Evolutionary conservation across 2,113 vertebrate species (phyloP).

Genomic region (Amazona vittata): DNA sequence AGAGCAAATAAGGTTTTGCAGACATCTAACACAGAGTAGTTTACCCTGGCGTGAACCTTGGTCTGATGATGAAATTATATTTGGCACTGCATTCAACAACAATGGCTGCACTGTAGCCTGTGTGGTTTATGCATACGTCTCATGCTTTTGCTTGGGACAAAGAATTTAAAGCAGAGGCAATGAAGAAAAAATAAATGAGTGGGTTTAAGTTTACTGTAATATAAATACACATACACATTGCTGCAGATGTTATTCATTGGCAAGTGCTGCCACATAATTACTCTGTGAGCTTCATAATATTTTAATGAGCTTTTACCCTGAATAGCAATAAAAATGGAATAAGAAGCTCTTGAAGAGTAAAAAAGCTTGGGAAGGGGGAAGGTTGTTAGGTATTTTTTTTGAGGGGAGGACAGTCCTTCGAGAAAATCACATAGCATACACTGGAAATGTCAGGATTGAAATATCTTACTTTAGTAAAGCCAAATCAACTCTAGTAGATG

Average conservation of each 20-base stretch:
- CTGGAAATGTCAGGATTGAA: neutral
- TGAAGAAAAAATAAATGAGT: neutral
- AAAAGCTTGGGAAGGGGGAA: neutral
- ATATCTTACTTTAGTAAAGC: constrained; percentile 35
- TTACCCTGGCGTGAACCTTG: constrained; percentile 65
- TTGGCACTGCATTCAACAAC: constrained; percentile 27
- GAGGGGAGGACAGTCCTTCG: neutral
- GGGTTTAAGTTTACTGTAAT: constrained; percentile 58
- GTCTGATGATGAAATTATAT: constrained; percentile 69
- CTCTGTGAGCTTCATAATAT: constrained; percentile 64
- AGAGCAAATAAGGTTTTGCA: constrained; percentile 56
- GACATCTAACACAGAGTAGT: constrained; percentile 42
- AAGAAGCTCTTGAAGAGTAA: constrained; percentile 50
- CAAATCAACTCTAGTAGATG: neutral
- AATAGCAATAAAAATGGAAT: constrained; percentile 65
- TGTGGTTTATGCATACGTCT: constrained; percentile 37
- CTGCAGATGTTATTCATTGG: constrained; percentile 75
- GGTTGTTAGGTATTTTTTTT: neutral
- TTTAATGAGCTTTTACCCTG: constrained; percentile 73
- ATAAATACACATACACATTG: constrained; percentile 47
- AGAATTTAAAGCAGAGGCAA: constrained; percentile 55
- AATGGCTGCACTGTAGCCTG: constrained; percentile 24
- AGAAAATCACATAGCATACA: neutral
- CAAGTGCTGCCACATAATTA: constrained; percentile 59
- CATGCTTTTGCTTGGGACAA: constrained; percentile 50